A percentile compares a stretch with the other conserved stretches of the same genome.
Conservation (phyloP, 1,140 invertebrate species). For the Cydia splendana region DNA sequence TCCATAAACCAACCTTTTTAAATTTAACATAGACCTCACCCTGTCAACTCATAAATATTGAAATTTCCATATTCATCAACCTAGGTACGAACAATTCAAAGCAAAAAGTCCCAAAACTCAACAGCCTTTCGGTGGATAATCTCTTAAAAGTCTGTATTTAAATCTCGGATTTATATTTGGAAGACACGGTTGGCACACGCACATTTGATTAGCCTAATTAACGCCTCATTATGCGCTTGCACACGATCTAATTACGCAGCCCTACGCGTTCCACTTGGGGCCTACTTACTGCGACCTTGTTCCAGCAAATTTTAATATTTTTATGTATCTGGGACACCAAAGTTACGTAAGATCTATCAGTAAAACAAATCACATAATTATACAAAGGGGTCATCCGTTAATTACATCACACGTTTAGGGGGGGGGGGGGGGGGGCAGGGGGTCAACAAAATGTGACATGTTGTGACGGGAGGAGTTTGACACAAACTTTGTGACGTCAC, state of each 20-base stretch:
- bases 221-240: constrained; percentile 30
- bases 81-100: background rate
- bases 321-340: background rate
- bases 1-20: background rate
- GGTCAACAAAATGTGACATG: too few species aligned
- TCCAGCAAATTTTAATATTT: background rate
- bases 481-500: too few species aligned
- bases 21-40: background rate
- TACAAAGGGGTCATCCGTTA: too few species aligned
- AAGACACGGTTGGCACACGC: constrained; percentile 13
- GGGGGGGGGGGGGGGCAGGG: too few species aligned
- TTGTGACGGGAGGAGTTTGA: too few species aligned
- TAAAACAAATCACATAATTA: too few species aligned
- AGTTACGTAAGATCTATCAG: too few species aligned
- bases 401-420: too few species aligned
- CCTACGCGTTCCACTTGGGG: constrained; percentile 18
- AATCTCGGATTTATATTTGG: constrained; percentile 18
- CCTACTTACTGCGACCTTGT: background rate
- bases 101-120: background rate
- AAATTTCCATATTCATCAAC: background rate
- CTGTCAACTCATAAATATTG: background rate
- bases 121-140: background rate
- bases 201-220: constrained; percentile 30
- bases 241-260: constrained; percentile 30
- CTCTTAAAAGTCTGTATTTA: background rate